Evolutionary conservation across 2,113 vertebrate species (phyloP).

Genomic region (Aptenodytes forsteri): DNA sequence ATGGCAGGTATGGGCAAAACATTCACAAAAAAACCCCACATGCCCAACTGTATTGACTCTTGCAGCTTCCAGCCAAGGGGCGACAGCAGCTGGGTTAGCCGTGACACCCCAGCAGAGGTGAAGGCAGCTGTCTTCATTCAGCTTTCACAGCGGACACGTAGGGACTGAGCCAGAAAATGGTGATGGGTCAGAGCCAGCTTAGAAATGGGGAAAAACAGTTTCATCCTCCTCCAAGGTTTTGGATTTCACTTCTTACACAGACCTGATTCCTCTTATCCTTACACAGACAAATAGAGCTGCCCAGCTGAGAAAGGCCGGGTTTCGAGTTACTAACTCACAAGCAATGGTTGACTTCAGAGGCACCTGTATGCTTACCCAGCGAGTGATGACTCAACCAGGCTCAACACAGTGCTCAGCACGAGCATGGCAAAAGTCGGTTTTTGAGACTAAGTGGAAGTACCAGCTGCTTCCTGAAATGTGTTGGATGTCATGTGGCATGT

Average conservation of each 20-base stretch:
- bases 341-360: not conserved
- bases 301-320: not conserved
- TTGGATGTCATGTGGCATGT: rapidly evolving
- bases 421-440: not conserved
- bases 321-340: not conserved
- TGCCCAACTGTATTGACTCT: not conserved
- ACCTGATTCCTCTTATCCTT: not conserved
- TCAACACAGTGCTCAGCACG: not conserved
- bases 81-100: not conserved
- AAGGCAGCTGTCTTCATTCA: not conserved
- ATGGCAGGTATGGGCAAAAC: not conserved
- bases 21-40: rapidly evolving
- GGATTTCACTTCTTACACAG: not conserved
- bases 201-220: not conserved
- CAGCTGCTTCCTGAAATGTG: not conserved
- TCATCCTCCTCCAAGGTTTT: not conserved
- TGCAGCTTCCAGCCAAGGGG: not conserved
- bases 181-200: not conserved
- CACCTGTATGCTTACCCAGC: not conserved
- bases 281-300: not conserved
- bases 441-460: not conserved
- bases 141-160: rapidly evolving
- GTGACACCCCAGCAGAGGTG: not conserved
- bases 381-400: not conserved
- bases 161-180: not conserved